phyloP scores from a whole-genome alignment of 2,888 invertebrate genomes.

The Philopedon plagiatum region DNA sequence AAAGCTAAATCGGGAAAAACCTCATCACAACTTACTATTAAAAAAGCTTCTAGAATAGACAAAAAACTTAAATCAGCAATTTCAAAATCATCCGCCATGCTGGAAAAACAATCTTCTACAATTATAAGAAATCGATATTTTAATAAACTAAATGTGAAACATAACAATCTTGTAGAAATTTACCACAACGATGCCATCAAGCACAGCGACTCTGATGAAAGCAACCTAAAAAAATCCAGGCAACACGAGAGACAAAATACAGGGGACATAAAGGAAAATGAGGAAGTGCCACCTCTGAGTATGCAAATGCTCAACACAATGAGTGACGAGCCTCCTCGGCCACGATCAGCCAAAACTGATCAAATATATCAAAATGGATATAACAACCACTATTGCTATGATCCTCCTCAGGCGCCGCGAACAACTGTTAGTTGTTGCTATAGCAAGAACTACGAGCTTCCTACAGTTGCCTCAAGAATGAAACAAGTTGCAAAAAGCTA shows the following conservation, averaged over 20 bases:
- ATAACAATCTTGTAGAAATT: constrained; percentile 65
- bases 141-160: constrained; percentile 35
- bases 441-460: constrained; percentile 72
- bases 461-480: constrained; percentile 78
- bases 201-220: constrained; percentile 63
- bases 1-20: constrained; percentile 33
- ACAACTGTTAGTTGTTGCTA: constrained; percentile 51
- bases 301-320: constrained; percentile 32
- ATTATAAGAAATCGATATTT: constrained; percentile 33
- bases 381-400: constrained; percentile 41
- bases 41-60: constrained; percentile 35
- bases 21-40: constrained; percentile 29
- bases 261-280: neutral
- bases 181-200: constrained; percentile 66
- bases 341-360: constrained; percentile 14
- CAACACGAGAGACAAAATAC: constrained; percentile 20
- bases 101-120: constrained; percentile 42
- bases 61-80: constrained; percentile 27
- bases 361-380: constrained; percentile 16
- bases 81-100: constrained; percentile 4
- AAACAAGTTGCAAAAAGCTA: constrained; percentile 74
- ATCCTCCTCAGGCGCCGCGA: constrained; percentile 56
- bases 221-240: constrained; percentile 50
- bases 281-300: constrained; percentile 52
- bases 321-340: neutral